These are phyloP conservation scores for Leptoclinus maculatus DNA, from an alignment of 2,797 vertebrate genomes.

Conservation along the genomic window DNA sequence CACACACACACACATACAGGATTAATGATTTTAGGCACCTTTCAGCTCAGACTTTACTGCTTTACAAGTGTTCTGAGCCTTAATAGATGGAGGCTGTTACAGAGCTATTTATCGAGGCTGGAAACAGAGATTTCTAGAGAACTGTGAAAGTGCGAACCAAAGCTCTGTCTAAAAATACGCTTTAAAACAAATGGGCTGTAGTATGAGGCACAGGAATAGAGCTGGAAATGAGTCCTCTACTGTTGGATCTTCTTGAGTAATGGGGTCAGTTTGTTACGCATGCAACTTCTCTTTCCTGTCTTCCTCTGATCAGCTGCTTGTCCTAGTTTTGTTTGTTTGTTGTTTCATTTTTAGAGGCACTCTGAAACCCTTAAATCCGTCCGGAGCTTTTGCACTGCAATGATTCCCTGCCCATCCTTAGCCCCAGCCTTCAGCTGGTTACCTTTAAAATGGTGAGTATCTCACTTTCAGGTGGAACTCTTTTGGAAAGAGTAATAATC, in stretches of 20 bases:
- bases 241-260: conserved; percentile 20
- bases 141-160: conserved; percentile 24
- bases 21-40: not conserved
- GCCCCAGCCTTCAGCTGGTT: not conserved
- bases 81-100: not conserved
- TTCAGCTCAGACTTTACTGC: not conserved
- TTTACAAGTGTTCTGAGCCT: not conserved
- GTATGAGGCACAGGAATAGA: conserved; percentile 8
- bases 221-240: conserved; percentile 12
- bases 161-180: conserved; percentile 51
- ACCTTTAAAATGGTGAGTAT: not conserved
- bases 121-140: conserved; percentile 33
- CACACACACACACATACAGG: conserved; percentile 1
- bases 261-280: conserved; percentile 22
- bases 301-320: conserved; percentile 37
- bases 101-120: conserved; percentile 36
- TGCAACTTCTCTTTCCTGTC: not conserved
- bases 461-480: not conserved
- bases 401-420: not conserved
- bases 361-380: not conserved
- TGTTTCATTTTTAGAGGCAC: conserved; percentile 4
- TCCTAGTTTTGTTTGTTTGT: conserved; percentile 21
- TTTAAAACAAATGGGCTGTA: conserved; percentile 39
- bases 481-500: conserved; percentile 16
- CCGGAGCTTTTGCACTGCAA: not conserved